phyloP scores from a whole-genome alignment of 2,113 vertebrate genomes.

The Centropus bengalensis region DNA sequence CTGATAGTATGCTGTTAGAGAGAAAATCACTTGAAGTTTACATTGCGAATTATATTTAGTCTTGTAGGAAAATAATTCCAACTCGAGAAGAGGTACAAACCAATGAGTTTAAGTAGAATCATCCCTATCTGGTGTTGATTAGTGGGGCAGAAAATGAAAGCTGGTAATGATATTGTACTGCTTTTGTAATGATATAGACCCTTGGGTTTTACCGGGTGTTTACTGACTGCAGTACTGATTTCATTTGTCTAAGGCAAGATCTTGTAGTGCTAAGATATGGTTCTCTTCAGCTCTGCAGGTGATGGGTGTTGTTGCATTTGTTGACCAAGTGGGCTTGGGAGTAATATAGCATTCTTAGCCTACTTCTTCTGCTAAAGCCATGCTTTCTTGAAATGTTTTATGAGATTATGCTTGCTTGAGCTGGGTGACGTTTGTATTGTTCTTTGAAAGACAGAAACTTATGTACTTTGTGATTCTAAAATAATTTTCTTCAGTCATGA shows the following conservation, averaged over 20 bases:
- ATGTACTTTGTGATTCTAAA: not conserved
- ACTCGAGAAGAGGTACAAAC: not conserved
- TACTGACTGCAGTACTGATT: not conserved
- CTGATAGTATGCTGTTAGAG: not conserved
- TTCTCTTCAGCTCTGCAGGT: not conserved
- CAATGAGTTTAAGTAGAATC: not conserved
- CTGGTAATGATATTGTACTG: not conserved
- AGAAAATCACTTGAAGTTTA: not conserved
- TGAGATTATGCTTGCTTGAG: not conserved
- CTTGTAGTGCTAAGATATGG: not conserved
- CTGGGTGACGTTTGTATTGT: not conserved
- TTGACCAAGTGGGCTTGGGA: not conserved
- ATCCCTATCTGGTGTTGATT: not conserved
- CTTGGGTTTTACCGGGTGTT: not conserved
- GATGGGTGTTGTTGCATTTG: not conserved
- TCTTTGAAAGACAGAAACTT: not conserved
- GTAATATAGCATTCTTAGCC: not conserved
- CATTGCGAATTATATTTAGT: not conserved
- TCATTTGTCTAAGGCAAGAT: not conserved
- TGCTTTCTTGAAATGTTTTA: not conserved
- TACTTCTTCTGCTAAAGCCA: not conserved
- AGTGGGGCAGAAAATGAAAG: not conserved
- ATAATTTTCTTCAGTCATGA: not conserved
- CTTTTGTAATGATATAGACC: not conserved
- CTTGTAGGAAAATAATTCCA: not conserved